Evolutionary conservation across 2,888 invertebrate species (phyloP).

Genomic region (Ophion obscuratus): DNA sequence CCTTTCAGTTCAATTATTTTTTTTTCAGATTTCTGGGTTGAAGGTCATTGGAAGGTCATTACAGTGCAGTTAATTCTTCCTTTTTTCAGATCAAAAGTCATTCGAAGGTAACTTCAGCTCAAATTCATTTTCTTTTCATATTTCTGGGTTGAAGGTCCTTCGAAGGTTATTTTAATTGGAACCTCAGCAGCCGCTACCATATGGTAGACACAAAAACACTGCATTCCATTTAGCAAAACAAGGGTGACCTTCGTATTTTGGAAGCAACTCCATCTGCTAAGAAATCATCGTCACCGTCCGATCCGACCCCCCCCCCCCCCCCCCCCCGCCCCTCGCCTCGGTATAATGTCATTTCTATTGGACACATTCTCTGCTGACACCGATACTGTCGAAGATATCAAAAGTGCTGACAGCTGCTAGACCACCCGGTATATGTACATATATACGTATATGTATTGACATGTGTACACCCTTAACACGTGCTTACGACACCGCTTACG

Average conservation of each 20-base stretch:
- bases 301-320: neutral
- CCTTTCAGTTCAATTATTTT: neutral
- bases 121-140: neutral
- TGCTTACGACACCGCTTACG: conserved; percentile 54
- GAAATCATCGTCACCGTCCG: neutral
- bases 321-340: too few relatives aligned
- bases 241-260: neutral
- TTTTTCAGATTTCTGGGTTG: too few relatives aligned
- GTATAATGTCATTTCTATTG: neutral
- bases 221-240: neutral
- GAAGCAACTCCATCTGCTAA: neutral
- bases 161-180: neutral
- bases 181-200: neutral
- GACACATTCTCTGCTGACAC: neutral
- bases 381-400: too few relatives aligned
- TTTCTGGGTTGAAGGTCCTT: neutral
- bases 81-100: neutral
- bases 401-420: neutral
- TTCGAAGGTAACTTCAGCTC: neutral
- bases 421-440: neutral
- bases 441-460: conserved; percentile 3
- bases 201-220: neutral
- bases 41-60: neutral
- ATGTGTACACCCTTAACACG: conserved; percentile 8
- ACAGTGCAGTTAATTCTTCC: too few relatives aligned